These are phyloP conservation scores for Ditylenchus dipsaci DNA, from an alignment of 1,140 invertebrate genomes.

Conservation along the genomic window DNA sequence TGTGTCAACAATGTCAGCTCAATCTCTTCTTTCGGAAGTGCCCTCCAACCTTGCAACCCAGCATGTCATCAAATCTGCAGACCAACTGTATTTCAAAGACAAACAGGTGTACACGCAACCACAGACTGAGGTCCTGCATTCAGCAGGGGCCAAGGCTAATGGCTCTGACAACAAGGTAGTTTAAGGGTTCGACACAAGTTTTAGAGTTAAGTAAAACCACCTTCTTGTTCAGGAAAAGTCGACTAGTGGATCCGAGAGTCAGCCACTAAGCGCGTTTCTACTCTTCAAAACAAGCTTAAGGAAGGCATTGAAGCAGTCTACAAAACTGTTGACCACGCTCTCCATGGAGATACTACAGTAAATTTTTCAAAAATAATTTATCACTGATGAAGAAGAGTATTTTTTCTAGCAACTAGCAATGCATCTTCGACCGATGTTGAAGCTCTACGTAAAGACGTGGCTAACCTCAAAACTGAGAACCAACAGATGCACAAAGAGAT, in stretches of 20 bases:
- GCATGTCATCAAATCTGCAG: conserved; percentile 1
- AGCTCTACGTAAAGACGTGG: conserved; percentile 9
- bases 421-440: conserved; percentile 7
- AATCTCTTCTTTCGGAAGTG: background rate
- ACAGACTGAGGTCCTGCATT: background rate
- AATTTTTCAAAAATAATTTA: background rate
- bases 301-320: background rate
- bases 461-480: conserved; percentile 6
- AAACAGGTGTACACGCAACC: background rate
- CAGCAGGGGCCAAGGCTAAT: background rate
- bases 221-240: no score
- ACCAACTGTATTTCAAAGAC: background rate
- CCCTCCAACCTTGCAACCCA: background rate
- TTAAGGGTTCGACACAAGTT: background rate
- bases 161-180: background rate
- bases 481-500: conserved; percentile 9
- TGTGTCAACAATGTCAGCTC: background rate
- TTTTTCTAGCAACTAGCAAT: background rate
- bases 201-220: background rate
- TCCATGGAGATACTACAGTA: background rate
- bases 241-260: no score
- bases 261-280: background rate
- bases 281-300: background rate
- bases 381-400: conserved; percentile 2
- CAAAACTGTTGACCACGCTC: background rate